A percentile compares a stretch with the other conserved stretches of the same genome.
Conservation (phyloP, 2,888 invertebrate genomes). For the Eupithecia dodoneata region DNA sequence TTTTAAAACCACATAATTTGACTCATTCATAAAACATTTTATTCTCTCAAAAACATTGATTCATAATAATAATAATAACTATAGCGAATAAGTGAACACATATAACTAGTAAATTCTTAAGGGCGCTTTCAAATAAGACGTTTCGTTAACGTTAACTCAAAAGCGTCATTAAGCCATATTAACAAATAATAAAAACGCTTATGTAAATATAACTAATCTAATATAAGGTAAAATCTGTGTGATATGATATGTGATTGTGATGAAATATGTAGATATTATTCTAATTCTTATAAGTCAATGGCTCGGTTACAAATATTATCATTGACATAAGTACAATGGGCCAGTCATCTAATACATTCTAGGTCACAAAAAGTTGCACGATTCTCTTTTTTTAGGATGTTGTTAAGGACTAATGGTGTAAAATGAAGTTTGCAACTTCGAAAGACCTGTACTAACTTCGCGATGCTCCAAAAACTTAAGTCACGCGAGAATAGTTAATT, state of each 20-base stretch:
- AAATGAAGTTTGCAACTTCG: no score
- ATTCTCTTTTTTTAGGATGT: no score
- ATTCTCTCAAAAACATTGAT: constrained; percentile 49
- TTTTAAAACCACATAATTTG: constrained; percentile 15
- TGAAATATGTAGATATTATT: background rate
- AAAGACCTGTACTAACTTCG: no score
- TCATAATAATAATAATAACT: constrained; percentile 21
- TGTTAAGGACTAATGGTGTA: no score
- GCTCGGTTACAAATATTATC: background rate
- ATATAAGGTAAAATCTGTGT: background rate
- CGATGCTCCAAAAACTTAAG: no score
- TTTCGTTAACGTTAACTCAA: background rate
- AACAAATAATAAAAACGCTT: constrained; percentile 4
- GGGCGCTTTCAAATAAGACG: background rate
- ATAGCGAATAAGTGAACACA: constrained; percentile 49
- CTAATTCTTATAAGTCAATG: background rate
- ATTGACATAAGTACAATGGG: background rate
- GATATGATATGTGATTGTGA: background rate
- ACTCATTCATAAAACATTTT: constrained; percentile 52
- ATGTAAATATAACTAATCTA: background rate
- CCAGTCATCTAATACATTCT: no score
- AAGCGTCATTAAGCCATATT: constrained; percentile 1
- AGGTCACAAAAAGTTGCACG: no score
- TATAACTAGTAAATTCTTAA: constrained; percentile 25
- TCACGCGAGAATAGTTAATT: no score